Percentiles rank a stretch among this genome's conserved stretches.
These are phyloP conservation scores for Dioctria rufipes DNA, from an alignment of 2,888 invertebrate genomes.

Conservation along the genomic window DNA sequence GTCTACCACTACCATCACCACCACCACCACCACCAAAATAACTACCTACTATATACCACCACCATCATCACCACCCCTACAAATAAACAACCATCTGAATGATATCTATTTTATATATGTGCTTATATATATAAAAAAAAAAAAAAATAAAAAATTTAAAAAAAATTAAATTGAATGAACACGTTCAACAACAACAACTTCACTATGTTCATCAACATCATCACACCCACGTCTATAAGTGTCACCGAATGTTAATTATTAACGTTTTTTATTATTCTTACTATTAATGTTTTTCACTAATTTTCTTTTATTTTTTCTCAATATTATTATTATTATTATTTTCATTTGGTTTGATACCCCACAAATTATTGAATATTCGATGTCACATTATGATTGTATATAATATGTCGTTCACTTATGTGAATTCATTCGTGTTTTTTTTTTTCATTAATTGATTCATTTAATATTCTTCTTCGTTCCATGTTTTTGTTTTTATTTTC, in stretches of 20 bases:
- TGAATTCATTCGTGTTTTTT: constrained; percentile 24
- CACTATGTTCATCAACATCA: constrained; percentile 42
- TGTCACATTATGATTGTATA: constrained; percentile 25
- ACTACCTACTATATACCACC: constrained; percentile 18
- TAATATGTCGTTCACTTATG: constrained; percentile 20
- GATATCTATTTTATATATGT: not conserved
- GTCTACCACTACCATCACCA: constrained; percentile 45
- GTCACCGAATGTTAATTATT: constrained; percentile 45
- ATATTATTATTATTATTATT: not conserved
- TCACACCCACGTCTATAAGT: constrained; percentile 40
- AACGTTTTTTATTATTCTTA: constrained; percentile 19
- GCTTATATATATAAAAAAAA: too few relatives aligned
- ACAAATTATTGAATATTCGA: constrained; percentile 29
- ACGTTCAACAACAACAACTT: constrained; percentile 47
- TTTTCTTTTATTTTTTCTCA: not conserved
- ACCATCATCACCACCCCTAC: constrained; percentile 49
- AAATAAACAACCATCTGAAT: constrained; percentile 25
- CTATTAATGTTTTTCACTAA: not conserved
- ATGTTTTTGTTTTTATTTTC: not conserved
- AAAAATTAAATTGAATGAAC: constrained; percentile 33
- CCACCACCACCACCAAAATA: constrained; percentile 23
- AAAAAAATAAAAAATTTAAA: not conserved
- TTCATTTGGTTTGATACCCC: not conserved
- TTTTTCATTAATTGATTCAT: not conserved
- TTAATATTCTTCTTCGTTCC: not conserved